Evolutionary conservation across 2,888 invertebrate genomes (phyloP).

Genomic region (Amphipyra tragopoginis): DNA sequence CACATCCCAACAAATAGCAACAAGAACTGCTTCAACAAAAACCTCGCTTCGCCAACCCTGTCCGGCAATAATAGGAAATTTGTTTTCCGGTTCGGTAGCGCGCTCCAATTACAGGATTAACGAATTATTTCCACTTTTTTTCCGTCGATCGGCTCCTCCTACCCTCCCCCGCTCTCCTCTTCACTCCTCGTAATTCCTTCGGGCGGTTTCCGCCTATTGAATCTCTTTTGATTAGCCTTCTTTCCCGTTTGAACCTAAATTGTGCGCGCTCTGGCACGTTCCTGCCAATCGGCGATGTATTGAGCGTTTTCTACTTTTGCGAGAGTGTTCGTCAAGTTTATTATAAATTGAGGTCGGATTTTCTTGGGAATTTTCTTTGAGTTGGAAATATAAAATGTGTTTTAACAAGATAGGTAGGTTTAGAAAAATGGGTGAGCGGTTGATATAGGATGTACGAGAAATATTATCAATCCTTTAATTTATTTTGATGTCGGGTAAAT

Average conservation of each 20-base stretch:
- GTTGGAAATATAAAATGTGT: constrained; percentile 1
- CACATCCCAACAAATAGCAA: neutral
- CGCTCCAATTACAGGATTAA: constrained; percentile 89
- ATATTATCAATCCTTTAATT: no score
- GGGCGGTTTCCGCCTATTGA: constrained; percentile 88
- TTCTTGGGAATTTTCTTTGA: constrained; percentile 28
- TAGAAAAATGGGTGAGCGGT: no score
- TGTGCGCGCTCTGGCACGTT: constrained; percentile 80
- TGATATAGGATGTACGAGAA: no score
- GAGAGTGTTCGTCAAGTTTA: constrained; percentile 68
- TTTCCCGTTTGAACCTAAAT: constrained; percentile 86
- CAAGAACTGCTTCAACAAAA: neutral
- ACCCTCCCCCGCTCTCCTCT: constrained; percentile 39
- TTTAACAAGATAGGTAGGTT: no score
- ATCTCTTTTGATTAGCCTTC: constrained; percentile 88
- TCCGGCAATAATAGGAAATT: constrained; percentile 87
- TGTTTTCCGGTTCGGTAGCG: constrained; percentile 90
- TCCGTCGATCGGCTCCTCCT: constrained; percentile 63
- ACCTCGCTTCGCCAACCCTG: constrained; percentile 70
- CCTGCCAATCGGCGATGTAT: constrained; percentile 74
- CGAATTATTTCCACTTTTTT: constrained; percentile 90
- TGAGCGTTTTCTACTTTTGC: constrained; percentile 77
- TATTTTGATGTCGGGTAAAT: no score
- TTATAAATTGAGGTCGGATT: constrained; percentile 42
- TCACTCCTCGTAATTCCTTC: constrained; percentile 72